A percentile compares a stretch with the other conserved stretches of the same genome.
Evolutionary conservation across 2,888 invertebrate genomes (phyloP).

Genomic region (Leuctra nigra): DNA sequence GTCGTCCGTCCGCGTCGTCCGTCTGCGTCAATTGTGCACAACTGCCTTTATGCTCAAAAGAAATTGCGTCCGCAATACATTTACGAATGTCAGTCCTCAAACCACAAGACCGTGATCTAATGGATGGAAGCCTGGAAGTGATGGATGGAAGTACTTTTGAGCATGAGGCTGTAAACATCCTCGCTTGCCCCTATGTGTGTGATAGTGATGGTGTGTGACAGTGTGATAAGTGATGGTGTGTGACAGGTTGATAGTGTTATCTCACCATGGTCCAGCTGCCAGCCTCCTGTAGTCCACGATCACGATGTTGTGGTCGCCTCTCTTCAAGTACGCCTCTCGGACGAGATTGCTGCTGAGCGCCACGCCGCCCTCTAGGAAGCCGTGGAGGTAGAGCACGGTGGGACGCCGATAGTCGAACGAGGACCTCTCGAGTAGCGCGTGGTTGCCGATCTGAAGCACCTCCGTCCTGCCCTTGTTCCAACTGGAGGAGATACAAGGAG

Average conservation of each 20-base stretch:
- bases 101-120: too few species aligned
- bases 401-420: slow-evolving; percentile 51
- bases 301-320: slow-evolving; percentile 54
- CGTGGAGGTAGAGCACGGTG: slow-evolving; percentile 55
- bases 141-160: too few species aligned
- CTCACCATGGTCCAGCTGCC: slow-evolving; percentile 54
- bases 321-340: slow-evolving; percentile 49
- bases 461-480: slow-evolving; percentile 50
- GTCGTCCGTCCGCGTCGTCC: too few species aligned
- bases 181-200: too few species aligned
- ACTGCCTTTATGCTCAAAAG: too few species aligned
- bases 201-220: background rate
- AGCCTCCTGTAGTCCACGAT: slow-evolving; percentile 50
- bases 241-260: background rate
- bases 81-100: too few species aligned
- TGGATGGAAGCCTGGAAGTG: too few species aligned
- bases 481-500: slow-evolving; percentile 39
- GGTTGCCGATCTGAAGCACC: slow-evolving; percentile 45
- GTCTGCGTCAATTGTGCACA: too few species aligned
- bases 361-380: slow-evolving; percentile 53
- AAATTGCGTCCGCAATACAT: too few species aligned
- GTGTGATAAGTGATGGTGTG: background rate
- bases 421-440: slow-evolving; percentile 48
- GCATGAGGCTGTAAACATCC: too few species aligned
- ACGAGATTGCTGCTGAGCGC: slow-evolving; percentile 49